Evolutionary conservation across 1,140 invertebrate species (phyloP).

Genomic region (Microplitis demolitor): DNA sequence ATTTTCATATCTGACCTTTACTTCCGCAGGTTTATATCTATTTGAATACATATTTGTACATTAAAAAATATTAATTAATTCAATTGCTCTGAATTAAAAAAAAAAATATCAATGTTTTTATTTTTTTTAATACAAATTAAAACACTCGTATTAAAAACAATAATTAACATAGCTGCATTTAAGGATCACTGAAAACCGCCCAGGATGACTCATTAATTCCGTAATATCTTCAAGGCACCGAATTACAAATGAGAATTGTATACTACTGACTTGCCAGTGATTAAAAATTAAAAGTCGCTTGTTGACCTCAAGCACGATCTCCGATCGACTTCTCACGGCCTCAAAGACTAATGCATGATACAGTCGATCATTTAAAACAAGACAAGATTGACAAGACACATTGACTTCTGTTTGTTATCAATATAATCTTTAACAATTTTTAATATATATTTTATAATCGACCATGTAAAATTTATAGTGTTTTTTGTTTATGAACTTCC

Average conservation of each 20-base stretch:
- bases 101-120: neutral
- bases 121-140: neutral
- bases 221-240: neutral
- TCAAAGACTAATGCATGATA: neutral
- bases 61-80: too few species aligned
- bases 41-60: too few species aligned
- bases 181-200: neutral
- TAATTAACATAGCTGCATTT: neutral
- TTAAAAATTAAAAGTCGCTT: conserved; percentile 15
- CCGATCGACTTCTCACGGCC: conserved; percentile 17
- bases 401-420: neutral
- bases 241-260: neutral
- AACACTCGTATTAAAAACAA: neutral
- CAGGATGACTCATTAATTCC: neutral
- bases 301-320: conserved; percentile 18
- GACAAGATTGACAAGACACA: neutral
- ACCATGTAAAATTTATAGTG: too few species aligned
- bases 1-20: too few species aligned
- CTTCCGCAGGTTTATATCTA: too few species aligned
- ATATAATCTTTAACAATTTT: neutral
- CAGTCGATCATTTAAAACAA: neutral
- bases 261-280: neutral
- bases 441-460: neutral
- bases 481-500: too few species aligned
- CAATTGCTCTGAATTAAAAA: too few species aligned